Evolutionary conservation across 2,888 invertebrate genomes (phyloP).

Genomic region (Caenorhabditis drosophilae): DNA sequence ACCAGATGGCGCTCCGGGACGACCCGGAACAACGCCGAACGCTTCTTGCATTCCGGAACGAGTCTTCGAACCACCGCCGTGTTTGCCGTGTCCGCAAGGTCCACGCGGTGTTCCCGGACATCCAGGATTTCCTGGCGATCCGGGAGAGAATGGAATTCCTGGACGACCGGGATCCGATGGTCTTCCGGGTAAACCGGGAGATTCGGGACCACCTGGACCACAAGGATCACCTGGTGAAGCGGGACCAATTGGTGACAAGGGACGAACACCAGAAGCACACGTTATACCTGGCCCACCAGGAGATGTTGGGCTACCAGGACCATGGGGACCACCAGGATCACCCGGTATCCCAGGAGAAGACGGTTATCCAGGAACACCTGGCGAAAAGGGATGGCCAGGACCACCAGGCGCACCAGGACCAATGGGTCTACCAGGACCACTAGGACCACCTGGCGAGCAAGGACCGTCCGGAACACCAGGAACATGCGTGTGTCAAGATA

Average conservation of each 20-base stretch:
- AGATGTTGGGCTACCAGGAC: slow-evolving; percentile 53
- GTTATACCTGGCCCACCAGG: slow-evolving; percentile 69
- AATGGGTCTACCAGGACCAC: slow-evolving; percentile 55
- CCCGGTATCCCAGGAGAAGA: slow-evolving; percentile 64
- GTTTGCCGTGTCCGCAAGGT: slow-evolving; percentile 66
- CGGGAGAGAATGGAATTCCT: slow-evolving; percentile 66
- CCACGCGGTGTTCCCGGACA: slow-evolving; percentile 63
- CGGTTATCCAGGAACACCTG: slow-evolving; percentile 66
- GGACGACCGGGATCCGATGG: slow-evolving; percentile 64
- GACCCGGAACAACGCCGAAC: slow-evolving; percentile 69
- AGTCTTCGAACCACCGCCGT: slow-evolving; percentile 69
- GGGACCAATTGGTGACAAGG: slow-evolving; percentile 57
- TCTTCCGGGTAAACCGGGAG: slow-evolving; percentile 58
- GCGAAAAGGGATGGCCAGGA: slow-evolving; percentile 69
- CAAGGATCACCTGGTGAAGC: slow-evolving; percentile 60
- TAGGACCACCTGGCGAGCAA: slow-evolving; percentile 61
- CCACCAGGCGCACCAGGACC: slow-evolving; percentile 67
- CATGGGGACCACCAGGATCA: slow-evolving; percentile 65
- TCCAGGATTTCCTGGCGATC: slow-evolving; percentile 58
- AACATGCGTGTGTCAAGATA: slow-evolving; percentile 68
- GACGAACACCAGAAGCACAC: slow-evolving; percentile 66
- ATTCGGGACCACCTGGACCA: slow-evolving; percentile 54
- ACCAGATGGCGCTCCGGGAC: slow-evolving; percentile 68
- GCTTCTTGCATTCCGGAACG: slow-evolving; percentile 69
- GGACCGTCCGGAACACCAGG: slow-evolving; percentile 68